Evolutionary conservation across 2,113 vertebrate species (phyloP).

Genomic region (Romanogobio albipinnatus): DNA sequence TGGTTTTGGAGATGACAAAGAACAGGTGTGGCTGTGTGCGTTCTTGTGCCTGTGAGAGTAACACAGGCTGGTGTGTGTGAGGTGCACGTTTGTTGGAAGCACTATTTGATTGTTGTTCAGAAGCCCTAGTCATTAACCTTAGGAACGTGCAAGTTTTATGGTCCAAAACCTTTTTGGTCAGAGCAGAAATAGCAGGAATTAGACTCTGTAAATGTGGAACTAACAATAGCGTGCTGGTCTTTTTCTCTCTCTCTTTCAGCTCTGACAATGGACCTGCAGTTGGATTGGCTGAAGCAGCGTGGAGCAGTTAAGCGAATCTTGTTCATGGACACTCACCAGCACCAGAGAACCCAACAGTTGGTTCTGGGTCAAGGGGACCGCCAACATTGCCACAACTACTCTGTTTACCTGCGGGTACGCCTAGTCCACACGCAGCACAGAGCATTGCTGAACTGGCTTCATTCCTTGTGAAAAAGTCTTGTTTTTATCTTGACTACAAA

Average conservation of each 20-base stretch:
- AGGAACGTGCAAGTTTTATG: slow-evolving; percentile 2
- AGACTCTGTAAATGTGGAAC: neutral
- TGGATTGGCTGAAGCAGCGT: slow-evolving; percentile 56
- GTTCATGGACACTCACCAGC: slow-evolving; percentile 52
- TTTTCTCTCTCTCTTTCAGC: slow-evolving; percentile 21
- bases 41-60: neutral
- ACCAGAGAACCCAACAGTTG: slow-evolving; percentile 42
- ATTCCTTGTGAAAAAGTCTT: neutral
- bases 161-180: slow-evolving; percentile 12
- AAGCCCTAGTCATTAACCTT: slow-evolving; percentile 36
- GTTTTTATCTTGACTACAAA: neutral
- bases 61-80: neutral
- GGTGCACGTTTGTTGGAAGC: neutral
- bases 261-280: slow-evolving; percentile 54
- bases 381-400: slow-evolving; percentile 50
- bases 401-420: slow-evolving; percentile 55
- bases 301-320: slow-evolving; percentile 56
- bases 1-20: slow-evolving; percentile 34
- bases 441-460: neutral
- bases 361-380: slow-evolving; percentile 48
- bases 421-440: neutral
- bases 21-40: slow-evolving; percentile 16
- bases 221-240: neutral
- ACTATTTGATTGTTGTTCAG: slow-evolving; percentile 31
- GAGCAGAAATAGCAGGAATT: neutral